These are phyloP conservation scores for Steatocranus sp. DNA, from an alignment of 2,797 vertebrate genomes.

Conservation along the genomic window DNA sequence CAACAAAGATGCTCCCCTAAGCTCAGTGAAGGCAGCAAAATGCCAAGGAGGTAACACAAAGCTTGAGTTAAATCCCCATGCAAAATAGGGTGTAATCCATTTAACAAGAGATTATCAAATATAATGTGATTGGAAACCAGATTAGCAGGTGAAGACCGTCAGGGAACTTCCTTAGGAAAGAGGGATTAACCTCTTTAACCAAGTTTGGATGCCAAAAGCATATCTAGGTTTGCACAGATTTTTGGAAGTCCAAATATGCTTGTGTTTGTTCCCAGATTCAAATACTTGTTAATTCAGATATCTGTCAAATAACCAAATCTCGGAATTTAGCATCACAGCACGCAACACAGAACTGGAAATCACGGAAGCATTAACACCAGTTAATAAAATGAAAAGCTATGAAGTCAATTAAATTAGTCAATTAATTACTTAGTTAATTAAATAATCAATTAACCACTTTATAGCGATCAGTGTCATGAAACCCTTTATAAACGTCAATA, in stretches of 20 bases:
- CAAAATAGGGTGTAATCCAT: background rate
- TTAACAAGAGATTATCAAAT: slow-evolving; percentile 49
- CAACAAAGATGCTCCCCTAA: background rate
- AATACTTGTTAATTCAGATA: background rate
- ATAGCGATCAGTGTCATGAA: background rate
- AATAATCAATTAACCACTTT: background rate
- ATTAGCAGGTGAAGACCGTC: slow-evolving; percentile 51
- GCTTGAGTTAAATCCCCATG: background rate
- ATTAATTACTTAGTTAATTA: background rate
- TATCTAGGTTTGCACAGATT: background rate
- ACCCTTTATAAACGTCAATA: slow-evolving; percentile 14
- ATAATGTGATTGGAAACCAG: slow-evolving; percentile 48
- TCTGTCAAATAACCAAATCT: background rate
- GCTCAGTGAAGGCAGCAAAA: slow-evolving; percentile 5
- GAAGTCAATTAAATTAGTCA: background rate
- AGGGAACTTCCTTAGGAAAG: slow-evolving; percentile 15
- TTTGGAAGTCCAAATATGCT: background rate
- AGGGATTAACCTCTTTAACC: slow-evolving; percentile 56
- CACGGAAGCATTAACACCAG: background rate
- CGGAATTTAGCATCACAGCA: background rate
- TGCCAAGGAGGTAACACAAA: slow-evolving; percentile 37
- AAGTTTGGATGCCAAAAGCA: background rate
- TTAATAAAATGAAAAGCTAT: background rate
- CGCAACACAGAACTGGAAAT: background rate
- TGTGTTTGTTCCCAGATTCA: background rate